These are phyloP conservation scores for Drosophila hydei DNA, from an alignment of 1,140 invertebrate species.

Conservation along the genomic window DNA sequence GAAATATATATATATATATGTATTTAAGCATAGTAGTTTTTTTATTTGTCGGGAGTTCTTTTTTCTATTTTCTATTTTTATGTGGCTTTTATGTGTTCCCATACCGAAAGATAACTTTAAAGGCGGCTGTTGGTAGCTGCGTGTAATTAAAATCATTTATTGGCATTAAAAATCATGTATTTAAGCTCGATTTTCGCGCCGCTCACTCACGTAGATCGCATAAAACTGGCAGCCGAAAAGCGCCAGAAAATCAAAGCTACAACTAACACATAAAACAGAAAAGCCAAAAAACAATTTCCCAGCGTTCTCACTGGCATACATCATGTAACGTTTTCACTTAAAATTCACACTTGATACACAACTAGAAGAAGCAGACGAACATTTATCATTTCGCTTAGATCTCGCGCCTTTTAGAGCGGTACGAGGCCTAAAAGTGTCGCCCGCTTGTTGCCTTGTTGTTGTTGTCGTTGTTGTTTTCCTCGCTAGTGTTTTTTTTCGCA, in stretches of 20 bases:
- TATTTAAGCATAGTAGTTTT: slow-evolving; percentile 60
- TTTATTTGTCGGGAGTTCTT: slow-evolving; percentile 44
- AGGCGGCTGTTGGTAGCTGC: slow-evolving; percentile 19
- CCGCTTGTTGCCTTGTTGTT: slow-evolving; percentile 9
- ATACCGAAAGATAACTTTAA: slow-evolving; percentile 49
- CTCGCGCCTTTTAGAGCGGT: slow-evolving; percentile 61
- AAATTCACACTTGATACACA: slow-evolving; percentile 81
- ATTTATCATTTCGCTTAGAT: slow-evolving; percentile 79
- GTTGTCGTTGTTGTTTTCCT: background rate
- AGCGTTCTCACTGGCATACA: slow-evolving; percentile 26
- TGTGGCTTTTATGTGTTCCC: slow-evolving; percentile 69
- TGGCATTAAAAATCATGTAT: slow-evolving; percentile 54
- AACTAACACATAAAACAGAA: slow-evolving; percentile 31
- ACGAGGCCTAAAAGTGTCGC: slow-evolving; percentile 64
- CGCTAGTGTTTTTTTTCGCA: slow-evolving; percentile 65
- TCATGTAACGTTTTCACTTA: slow-evolving; percentile 71
- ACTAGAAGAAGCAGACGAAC: slow-evolving; percentile 26
- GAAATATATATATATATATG: slow-evolving; percentile 51
- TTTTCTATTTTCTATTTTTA: slow-evolving; percentile 43
- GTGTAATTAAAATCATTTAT: slow-evolving; percentile 77
- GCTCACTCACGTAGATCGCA: slow-evolving; percentile 70
- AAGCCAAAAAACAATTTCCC: slow-evolving; percentile 49
- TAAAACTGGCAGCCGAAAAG: slow-evolving; percentile 55
- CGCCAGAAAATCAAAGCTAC: background rate
- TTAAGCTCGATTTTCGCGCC: slow-evolving; percentile 52